phyloP scores from a whole-genome alignment of 2,888 invertebrate species.

The Physocephala rufipes region DNA sequence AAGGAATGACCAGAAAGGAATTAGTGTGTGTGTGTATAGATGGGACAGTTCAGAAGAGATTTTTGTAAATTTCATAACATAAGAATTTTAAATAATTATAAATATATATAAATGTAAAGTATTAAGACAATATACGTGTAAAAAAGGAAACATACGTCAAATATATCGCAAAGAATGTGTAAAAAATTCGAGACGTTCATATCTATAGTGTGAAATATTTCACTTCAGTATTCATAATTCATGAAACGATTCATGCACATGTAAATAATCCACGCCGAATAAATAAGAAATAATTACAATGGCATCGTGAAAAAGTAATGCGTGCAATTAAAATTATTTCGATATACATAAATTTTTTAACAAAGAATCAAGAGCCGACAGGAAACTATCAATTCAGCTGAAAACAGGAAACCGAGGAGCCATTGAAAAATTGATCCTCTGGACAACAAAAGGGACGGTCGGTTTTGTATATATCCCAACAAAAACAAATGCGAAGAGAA shows the following conservation, averaged over 20 bases:
- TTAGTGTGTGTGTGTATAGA: conserved; percentile 35
- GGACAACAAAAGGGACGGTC: not conserved
- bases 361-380: conserved; percentile 8
- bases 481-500: conserved; percentile 7
- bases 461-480: not conserved
- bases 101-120: conserved; percentile 26
- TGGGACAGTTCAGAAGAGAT: conserved; percentile 26
- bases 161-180: conserved; percentile 2
- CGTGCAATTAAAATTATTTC: not conserved
- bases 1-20: conserved; percentile 30
- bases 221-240: not conserved
- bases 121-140: conserved; percentile 26
- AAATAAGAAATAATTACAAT: conserved; percentile 4
- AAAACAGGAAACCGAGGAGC: conserved; percentile 5
- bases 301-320: not conserved
- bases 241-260: not conserved
- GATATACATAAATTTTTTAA: not conserved
- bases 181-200: conserved; percentile 18
- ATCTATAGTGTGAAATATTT: not conserved
- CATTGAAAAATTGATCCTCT: conserved; percentile 21
- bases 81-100: conserved; percentile 29
- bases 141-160: conserved; percentile 11
- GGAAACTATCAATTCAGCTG: conserved; percentile 24
- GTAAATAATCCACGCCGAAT: conserved; percentile 6
- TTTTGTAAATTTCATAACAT: conserved; percentile 36